Evolutionary conservation across 2,797 vertebrate species (phyloP).

Genomic region (Tadarida brasiliensis): DNA sequence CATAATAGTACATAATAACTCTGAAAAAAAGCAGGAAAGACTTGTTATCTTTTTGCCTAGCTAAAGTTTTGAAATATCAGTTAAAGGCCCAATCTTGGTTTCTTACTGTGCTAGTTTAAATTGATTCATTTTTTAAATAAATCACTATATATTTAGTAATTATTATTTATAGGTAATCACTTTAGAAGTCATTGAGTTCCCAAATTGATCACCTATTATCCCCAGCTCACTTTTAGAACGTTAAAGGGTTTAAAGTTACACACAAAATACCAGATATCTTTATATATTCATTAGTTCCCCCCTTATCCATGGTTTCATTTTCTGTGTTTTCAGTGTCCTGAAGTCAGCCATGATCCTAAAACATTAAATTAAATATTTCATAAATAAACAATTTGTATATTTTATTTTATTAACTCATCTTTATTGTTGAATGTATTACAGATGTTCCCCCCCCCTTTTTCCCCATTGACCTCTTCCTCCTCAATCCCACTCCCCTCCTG

Average conservation of each 20-base stretch:
- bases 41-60: neutral
- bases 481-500: too few relatives aligned
- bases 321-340: neutral
- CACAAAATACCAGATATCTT: neutral
- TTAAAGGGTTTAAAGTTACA: neutral
- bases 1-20: neutral
- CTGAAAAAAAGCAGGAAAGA: neutral
- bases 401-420: too few relatives aligned
- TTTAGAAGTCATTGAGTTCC: neutral
- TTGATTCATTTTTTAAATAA: neutral
- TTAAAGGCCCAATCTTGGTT: neutral
- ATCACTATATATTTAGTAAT: neutral
- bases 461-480: too few relatives aligned
- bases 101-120: neutral
- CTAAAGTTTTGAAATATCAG: constrained; percentile 20
- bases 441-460: too few relatives aligned
- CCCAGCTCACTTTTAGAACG: neutral
- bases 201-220: neutral
- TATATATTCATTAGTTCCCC: neutral
- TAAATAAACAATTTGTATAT: neutral
- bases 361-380: neutral
- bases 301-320: neutral
- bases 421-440: too few relatives aligned
- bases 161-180: neutral
- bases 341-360: neutral